These are phyloP conservation scores for Antechinus flavipes DNA, from an alignment of 2,113 vertebrate species.

Conservation along the genomic window DNA sequence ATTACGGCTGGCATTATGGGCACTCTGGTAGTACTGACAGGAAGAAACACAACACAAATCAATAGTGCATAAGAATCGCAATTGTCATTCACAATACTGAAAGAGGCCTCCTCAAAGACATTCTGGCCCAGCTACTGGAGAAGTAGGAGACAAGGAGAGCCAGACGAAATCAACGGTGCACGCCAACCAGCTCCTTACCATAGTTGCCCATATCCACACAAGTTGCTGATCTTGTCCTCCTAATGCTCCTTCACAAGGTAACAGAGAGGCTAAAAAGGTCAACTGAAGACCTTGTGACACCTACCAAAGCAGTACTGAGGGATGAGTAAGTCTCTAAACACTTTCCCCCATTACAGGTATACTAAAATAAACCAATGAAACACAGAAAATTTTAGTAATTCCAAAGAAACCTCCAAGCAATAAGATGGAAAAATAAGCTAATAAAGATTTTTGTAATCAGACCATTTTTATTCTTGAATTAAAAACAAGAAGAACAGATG, in stretches of 20 bases:
- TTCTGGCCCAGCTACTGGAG: slow-evolving; percentile 74
- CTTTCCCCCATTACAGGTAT: neutral
- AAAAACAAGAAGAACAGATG: neutral
- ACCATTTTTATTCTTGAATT: neutral
- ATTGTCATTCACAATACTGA: neutral
- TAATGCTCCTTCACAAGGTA: slow-evolving; percentile 82
- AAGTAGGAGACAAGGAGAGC: slow-evolving; percentile 86
- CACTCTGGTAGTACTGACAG: neutral
- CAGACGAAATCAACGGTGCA: slow-evolving; percentile 79
- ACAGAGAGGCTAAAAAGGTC: slow-evolving; percentile 63
- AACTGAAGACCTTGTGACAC: neutral
- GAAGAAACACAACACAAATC: neutral
- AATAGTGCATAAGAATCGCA: neutral
- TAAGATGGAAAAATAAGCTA: slow-evolving; percentile 75
- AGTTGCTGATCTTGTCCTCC: slow-evolving; percentile 84
- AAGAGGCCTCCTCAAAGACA: slow-evolving; percentile 83
- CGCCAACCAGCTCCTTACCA: slow-evolving; percentile 84
- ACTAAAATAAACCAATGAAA: neutral
- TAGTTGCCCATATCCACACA: slow-evolving; percentile 84
- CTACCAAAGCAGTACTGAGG: neutral
- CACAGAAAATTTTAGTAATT: slow-evolving; percentile 74
- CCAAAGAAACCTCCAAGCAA: slow-evolving; percentile 87
- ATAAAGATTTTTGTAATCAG: neutral
- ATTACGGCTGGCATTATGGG: neutral
- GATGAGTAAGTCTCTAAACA: neutral